Conservation (phyloP, 2,888 invertebrate genomes). For the Callinectes sapidus region DNA sequence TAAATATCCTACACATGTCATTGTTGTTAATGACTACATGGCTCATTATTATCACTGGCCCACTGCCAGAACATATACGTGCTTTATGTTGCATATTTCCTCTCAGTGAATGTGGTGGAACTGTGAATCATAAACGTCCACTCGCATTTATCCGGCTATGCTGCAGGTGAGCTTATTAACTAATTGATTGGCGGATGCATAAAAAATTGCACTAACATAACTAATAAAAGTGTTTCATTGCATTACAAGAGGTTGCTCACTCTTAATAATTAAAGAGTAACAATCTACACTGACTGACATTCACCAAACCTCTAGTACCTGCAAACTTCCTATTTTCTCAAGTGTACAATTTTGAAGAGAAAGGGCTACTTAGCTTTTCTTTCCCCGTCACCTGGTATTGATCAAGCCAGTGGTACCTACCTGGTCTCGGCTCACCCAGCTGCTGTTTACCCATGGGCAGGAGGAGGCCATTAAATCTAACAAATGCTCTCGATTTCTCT, state of each 20-base stretch:
- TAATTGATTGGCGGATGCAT: slow-evolving; percentile 21
- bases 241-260: not conserved
- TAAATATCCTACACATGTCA: not conserved
- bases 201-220: not conserved
- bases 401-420: not conserved
- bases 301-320: too few species aligned
- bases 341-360: not conserved
- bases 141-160: not conserved
- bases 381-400: not conserved
- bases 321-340: not conserved
- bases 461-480: not conserved
- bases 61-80: slow-evolving; percentile 4
- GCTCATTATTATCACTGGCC: not conserved
- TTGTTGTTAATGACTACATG: slow-evolving; percentile 12
- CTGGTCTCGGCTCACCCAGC: not conserved
- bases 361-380: too few species aligned
- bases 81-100: slow-evolving; percentile 1
- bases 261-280: too few species aligned
- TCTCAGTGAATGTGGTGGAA: not conserved
- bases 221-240: not conserved
- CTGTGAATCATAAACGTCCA: slow-evolving; percentile 10
- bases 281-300: too few species aligned
- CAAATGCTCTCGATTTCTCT: slow-evolving; percentile 18
- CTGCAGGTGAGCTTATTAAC: slow-evolving; percentile 16
- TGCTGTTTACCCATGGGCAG: not conserved